These are phyloP conservation scores for Clarias macrocephalus DNA, from an alignment of 2,113 vertebrate genomes.

Conservation along the genomic window DNA sequence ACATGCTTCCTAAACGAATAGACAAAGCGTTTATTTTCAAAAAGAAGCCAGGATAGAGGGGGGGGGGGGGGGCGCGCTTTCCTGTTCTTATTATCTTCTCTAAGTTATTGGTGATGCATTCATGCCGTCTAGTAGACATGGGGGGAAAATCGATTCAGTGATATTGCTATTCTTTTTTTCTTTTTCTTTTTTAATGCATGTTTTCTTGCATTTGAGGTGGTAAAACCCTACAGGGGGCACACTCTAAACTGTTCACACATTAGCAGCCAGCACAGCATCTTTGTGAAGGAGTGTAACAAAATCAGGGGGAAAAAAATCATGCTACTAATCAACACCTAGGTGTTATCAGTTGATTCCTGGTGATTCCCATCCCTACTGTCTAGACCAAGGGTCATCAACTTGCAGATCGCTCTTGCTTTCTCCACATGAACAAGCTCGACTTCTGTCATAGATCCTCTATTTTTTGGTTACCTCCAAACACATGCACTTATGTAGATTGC, in stretches of 20 bases:
- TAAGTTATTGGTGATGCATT: slow-evolving; percentile 60
- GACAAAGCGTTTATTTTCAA: background rate
- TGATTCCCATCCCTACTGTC: background rate
- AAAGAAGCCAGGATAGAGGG: slow-evolving; percentile 16
- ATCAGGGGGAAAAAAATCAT: no score
- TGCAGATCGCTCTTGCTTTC: background rate
- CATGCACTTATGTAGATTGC: background rate
- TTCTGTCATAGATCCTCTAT: background rate
- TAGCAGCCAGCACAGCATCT: no score
- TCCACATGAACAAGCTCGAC: background rate
- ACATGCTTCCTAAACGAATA: background rate
- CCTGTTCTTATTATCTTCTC: slow-evolving; percentile 61
- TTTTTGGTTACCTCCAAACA: background rate
- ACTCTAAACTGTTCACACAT: no score
- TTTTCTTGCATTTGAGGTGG: no score
- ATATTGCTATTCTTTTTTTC: no score
- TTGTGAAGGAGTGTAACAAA: no score
- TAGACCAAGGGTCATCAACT: background rate
- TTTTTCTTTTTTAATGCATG: no score
- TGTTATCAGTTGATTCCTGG: no score
- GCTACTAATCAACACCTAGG: no score
- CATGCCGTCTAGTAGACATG: background rate
- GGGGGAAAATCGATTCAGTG: no score
- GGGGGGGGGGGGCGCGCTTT: background rate
- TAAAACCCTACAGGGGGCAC: no score